Base-by-base conservation (phyloP, 2,797 vertebrate species). In the Echiichthys vipera region DNA sequence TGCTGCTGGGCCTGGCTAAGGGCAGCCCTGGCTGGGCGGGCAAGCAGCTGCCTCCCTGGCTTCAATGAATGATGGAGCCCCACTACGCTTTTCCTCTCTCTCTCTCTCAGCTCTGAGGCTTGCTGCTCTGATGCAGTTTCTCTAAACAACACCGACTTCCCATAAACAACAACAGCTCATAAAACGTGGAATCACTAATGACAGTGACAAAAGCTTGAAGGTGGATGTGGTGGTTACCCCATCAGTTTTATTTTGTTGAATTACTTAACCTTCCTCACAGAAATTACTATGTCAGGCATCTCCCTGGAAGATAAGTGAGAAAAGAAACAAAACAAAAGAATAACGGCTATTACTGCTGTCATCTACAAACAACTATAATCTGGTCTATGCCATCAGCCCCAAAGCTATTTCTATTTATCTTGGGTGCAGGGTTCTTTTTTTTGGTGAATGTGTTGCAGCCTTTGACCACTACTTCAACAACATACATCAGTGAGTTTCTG, bases 1-100 rank as follows among this genome's bases (percentile, higher is more conserved):
- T 81, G 93, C 93, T 91, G 88, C 87, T 22, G 90, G 90, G 91
- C 85, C 91, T 89, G 93, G 92, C 91, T 85, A 74, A 86, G 86
- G 77, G 82, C 86, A 88, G 80, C 72, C 71, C 87, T 91, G 89
- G 83, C 87, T 85, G 75, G 82, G 88, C 20, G 65, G 90, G 81
- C 84, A 83, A 85, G 87, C 90, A 91, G 91, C 89, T 90, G 91
- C 86, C 86, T 90, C 88, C 75, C 86, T 93, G 87, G 90, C 87
- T 88, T 77, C 65, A 55, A 37, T 63, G 71, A 84, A 70, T 5
- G 63, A 68, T 30, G 75, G 81, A 76, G 71, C 77, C 62, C 40
- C 65, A 22, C 61, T 47, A 53, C 2, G 17, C 66, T 71, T 45
- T 36, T 34, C 46, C 59, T 37, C 51, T 22, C 66, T 27, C 34